Evolutionary conservation across 2,888 invertebrate species (phyloP), one percentile per base, ranked within the genome.

Genomic region (Lepidonotus clava): DNA sequence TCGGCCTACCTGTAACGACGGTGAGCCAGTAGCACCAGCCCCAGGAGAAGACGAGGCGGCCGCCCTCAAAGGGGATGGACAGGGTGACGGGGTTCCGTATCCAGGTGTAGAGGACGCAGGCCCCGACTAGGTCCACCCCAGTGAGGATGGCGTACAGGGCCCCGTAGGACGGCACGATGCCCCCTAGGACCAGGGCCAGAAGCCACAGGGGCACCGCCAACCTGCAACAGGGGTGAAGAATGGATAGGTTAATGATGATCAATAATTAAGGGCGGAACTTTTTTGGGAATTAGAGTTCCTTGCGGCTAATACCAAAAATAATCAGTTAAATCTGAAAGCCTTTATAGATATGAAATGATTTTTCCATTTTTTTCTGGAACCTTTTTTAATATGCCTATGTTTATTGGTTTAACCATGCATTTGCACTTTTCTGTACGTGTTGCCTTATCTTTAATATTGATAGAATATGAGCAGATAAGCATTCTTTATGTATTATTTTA

Each of bases 181-280:
- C 94, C 90, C 95, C 95, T 76, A 96, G 92, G 85, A 96, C 94
- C 89, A 95, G 95, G 0, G 95, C 93, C 56, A 96, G 90, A 18
- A 96, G 88, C 96, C 96, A 96, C 67, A 95, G 93, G 2, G 95
- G 95, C 87, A 96, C 95, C 0, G 96, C 95, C 66, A 95, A 91
- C 95, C 95, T 95, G 89, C 8, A 87, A 87, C 28, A 83, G 32
- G 61, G 1, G 67, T 61, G 36, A n/a, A n/a, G n/a, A n/a, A n/a
- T n/a, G n/a, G n/a, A 76, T 6, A 46, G 18, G 46, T 46, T 46
- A 11, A 46, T 46, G 18, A n/a, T 32, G 32, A 66, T 14, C n/a
- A n/a, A n/a, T n/a, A n/a, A n/a, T n/a, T n/a, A n/a, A n/a, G n/a
- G n/a, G n/a, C n/a, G n/a, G n/a, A n/a, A n/a, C n/a, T n/a, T n/a